These are phyloP conservation scores for Episyrphus balteatus DNA, from an alignment of 1,140 invertebrate species.

Conservation along the genomic window DNA sequence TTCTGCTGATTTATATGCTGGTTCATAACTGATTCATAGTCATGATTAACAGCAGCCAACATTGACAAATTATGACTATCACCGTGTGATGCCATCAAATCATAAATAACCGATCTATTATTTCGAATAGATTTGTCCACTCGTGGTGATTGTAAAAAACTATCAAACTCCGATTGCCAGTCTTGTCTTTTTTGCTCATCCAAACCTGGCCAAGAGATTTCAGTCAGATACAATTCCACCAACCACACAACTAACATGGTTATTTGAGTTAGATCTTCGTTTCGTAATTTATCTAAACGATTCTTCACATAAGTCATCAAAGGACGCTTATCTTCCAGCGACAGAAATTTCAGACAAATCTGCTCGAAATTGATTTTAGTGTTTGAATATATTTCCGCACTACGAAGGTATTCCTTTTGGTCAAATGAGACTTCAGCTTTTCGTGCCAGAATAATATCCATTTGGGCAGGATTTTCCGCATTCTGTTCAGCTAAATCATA, in stretches of 20 bases:
- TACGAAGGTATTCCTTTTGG: conserved; percentile 67
- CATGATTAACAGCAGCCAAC: conserved; percentile 71
- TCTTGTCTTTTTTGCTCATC: conserved; percentile 42
- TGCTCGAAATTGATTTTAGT: conserved; percentile 90
- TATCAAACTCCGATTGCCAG: conserved; percentile 55
- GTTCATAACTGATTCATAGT: conserved; percentile 81
- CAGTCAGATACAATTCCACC: conserved; percentile 80
- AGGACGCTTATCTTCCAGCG: conserved; percentile 69
- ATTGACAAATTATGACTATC: conserved; percentile 81
- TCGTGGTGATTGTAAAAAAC: conserved; percentile 52
- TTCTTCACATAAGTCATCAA: conserved; percentile 75
- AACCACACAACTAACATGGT: conserved; percentile 91
- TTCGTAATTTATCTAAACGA: conserved; percentile 45
- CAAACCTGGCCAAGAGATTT: conserved; percentile 51
- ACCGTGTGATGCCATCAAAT: conserved; percentile 84
- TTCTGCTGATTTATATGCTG: conserved; percentile 76
- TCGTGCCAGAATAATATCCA: conserved; percentile 75
- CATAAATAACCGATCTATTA: conserved; percentile 73
- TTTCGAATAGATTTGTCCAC: conserved; percentile 62
- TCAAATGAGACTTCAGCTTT: conserved; percentile 83
- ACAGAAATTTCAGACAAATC: conserved; percentile 84
- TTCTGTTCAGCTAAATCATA: conserved; percentile 81
- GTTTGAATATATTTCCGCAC: conserved; percentile 78
- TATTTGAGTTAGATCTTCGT: conserved; percentile 66
- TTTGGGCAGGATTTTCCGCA: conserved; percentile 60